Conservation (phyloP, 2,113 vertebrate genomes). For the Ceyx margarethae region DNA sequence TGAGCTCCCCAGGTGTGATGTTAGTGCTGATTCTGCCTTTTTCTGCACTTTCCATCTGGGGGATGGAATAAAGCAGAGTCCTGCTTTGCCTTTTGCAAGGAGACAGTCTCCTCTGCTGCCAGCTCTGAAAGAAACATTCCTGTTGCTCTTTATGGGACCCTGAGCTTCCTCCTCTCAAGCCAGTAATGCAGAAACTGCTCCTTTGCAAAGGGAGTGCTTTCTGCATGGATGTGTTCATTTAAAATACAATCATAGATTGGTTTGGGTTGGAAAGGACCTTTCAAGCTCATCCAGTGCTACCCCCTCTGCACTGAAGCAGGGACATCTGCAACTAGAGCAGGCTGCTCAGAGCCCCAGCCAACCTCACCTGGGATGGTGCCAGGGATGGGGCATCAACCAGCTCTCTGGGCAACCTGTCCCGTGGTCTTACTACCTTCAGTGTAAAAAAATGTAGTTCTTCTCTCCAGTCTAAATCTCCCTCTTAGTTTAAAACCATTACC, state of each 20-base stretch:
- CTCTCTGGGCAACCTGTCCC: background rate
- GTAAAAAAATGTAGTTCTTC: background rate
- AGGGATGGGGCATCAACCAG: background rate
- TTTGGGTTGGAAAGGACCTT: background rate
- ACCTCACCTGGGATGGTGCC: background rate
- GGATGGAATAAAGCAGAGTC: background rate
- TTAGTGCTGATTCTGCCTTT: background rate
- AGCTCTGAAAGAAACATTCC: background rate
- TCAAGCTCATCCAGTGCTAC: background rate
- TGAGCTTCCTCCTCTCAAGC: background rate
- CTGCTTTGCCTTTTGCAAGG: background rate
- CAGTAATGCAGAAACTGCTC: background rate
- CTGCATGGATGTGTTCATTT: background rate
- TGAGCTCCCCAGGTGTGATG: background rate
- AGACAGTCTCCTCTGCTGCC: slow-evolving; percentile 22
- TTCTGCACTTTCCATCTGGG: slow-evolving; percentile 8
- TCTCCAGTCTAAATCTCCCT: background rate
- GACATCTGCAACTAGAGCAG: background rate
- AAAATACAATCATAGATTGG: background rate
- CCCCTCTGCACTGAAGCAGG: background rate
- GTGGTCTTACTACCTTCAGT: background rate
- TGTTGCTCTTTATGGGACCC: slow-evolving; percentile 35
- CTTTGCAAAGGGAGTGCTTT: background rate
- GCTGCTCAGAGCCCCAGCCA: background rate
- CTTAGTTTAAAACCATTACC: background rate